Conservation (phyloP, 2,888 invertebrate species). For the Drosophila mettleri region DNA sequence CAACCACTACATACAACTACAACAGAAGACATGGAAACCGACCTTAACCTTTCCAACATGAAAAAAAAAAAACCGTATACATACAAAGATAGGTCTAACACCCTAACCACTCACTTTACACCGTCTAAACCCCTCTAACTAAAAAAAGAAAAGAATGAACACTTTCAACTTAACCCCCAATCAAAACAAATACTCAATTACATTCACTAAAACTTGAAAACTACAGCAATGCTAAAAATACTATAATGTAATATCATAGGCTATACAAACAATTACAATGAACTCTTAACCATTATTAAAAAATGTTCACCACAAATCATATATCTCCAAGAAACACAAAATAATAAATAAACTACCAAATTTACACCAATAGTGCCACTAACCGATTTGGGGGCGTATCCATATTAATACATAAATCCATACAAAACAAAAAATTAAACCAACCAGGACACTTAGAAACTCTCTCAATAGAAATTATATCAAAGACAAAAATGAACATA, state of each 20-base stretch:
- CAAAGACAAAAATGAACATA: no score
- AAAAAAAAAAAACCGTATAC: no score
- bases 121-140: no score
- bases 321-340: neutral
- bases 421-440: neutral
- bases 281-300: neutral
- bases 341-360: conserved; percentile 11
- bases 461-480: no score
- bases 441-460: neutral
- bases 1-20: no score
- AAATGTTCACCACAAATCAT: neutral
- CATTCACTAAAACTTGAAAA: neutral
- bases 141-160: no score
- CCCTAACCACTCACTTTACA: no score
- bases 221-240: neutral
- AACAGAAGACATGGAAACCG: no score
- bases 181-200: no score
- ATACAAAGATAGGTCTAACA: no score
- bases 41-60: no score
- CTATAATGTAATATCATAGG: neutral
- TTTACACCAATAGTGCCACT: conserved; percentile 5
- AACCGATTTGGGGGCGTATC: conserved; percentile 4
- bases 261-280: neutral
- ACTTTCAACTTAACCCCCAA: no score
- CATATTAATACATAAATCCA: neutral